Evolutionary conservation across 2,888 invertebrate genomes (phyloP), one percentile per base, ranked within the genome.

Genomic region (Torymus texanus): DNA sequence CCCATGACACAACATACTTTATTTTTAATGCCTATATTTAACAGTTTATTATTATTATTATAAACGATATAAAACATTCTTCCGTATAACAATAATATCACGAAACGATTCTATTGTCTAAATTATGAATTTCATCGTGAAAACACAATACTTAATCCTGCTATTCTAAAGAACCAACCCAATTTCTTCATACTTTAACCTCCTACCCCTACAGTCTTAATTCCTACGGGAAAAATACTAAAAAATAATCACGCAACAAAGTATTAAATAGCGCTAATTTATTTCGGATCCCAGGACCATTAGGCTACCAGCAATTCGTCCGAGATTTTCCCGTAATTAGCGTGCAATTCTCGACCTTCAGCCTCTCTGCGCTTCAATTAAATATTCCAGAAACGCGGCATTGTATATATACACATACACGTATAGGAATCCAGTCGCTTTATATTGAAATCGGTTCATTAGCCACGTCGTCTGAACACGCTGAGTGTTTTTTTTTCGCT

Each of bases 391-490:
- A 76, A 82, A 83, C 84, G 83, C 82, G 68, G 72, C 73, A 72
- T 78, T 41, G 41, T 41, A 41, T 29, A 29, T 29, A 29, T 41
- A 41, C 41, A 21, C 8, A 41, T 8, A 41, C 41, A 8, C 41
- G 41, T 8, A 41, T 5, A 41, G 41, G 41, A 1, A 66, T 75
- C 81, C 18, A 13, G 21, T 5, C 67, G 77, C 63, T 83, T 75
- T 83, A 87, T 85, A 86, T 86, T 85, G 84, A 86, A 86, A 86
- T 85, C 85, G 83, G 85, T 86, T 87, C 86, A 85, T 86, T 85
- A 86, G 81, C 81, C 82, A 21, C 55, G 10, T 51, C 29, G 12
- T 14, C n/a, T 14, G 8, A 13, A 21, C 16, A 41, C 41, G 50
- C 14, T 14, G 73, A 8, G 50, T 58, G 58, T n/a, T 65, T 77